A percentile compares a stretch with the other conserved stretches of the same genome.
phyloP scores from a whole-genome alignment of 2,888 invertebrate genomes.

The Cetonia aurata region DNA sequence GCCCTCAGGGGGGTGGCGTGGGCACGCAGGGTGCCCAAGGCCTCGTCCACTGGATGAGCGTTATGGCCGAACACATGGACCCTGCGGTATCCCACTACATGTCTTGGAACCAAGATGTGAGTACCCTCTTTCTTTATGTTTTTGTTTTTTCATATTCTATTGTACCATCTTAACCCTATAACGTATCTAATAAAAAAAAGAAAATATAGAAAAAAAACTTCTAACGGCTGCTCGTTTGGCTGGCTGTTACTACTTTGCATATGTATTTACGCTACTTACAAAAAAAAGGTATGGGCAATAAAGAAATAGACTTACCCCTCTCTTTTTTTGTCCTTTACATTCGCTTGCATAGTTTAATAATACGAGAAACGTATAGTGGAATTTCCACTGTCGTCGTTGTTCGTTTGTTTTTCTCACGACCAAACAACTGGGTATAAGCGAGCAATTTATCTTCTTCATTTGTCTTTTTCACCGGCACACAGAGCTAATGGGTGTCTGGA shows the following conservation, averaged over 20 bases:
- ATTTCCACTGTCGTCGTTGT: conserved; percentile 6
- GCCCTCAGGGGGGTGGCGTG: conserved; percentile 70
- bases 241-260: conserved; percentile 11
- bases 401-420: conserved; percentile 53
- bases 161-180: background rate
- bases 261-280: background rate
- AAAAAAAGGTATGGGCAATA: background rate
- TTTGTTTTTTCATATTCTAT: background rate
- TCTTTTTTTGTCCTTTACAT: background rate
- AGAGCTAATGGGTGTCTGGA: conserved; percentile 52
- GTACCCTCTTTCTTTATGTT: conserved; percentile 57
- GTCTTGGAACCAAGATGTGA: conserved; percentile 74
- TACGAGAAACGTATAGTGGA: conserved; percentile 26
- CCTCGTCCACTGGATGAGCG: conserved; percentile 96
- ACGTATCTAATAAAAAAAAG: background rate
- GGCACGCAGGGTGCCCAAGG: conserved; percentile 79
- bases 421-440: conserved; percentile 35
- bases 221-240: conserved; percentile 7
- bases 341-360: conserved; percentile 13
- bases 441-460: conserved; percentile 55
- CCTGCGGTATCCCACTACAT: conserved; percentile 83
- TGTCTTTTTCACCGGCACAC: conserved; percentile 50
- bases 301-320: background rate
- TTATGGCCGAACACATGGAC: conserved; percentile 96
- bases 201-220: background rate